Conservation (phyloP, 2,113 vertebrate genomes). For the Lanius ludovicianus region DNA sequence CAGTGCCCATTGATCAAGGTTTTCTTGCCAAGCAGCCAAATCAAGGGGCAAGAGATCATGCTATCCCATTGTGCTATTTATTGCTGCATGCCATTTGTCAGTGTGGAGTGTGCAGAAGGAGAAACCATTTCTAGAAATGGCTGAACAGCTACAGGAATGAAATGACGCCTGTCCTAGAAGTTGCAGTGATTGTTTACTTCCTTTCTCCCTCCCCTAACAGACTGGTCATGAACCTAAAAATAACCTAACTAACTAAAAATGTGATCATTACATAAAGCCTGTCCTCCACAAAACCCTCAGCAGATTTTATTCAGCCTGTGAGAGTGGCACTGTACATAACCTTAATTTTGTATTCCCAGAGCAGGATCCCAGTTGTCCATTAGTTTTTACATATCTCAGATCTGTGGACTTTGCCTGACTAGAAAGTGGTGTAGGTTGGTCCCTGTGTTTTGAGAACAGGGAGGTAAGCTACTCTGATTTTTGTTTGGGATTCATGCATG, state of each 20-base stretch:
- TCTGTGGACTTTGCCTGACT: background rate
- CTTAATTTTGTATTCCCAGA: background rate
- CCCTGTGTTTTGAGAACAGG: background rate
- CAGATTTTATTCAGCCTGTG: background rate
- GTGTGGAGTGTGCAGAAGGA: background rate
- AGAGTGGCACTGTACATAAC: background rate
- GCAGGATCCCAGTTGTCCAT: background rate
- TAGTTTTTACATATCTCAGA: background rate
- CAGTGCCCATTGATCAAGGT: background rate
- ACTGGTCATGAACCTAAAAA: conserved; percentile 32
- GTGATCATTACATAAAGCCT: conserved; percentile 17
- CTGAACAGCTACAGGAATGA: conserved; percentile 32
- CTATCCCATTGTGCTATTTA: conserved; percentile 39
- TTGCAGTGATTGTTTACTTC: conserved; percentile 44
- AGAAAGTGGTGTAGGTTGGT: background rate
- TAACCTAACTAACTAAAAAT: conserved; percentile 33
- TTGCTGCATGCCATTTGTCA: conserved; percentile 19
- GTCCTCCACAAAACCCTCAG: background rate
- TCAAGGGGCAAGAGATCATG: conserved; percentile 10
- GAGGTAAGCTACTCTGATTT: background rate
- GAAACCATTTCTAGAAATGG: conserved; percentile 60
- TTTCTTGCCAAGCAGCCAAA: background rate
- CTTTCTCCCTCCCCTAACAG: background rate
- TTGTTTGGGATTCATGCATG: background rate
- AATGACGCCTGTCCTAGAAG: background rate